These are phyloP conservation scores for Rhimphoctona megacephalus DNA, from an alignment of 2,888 invertebrate species.

Conservation along the genomic window DNA sequence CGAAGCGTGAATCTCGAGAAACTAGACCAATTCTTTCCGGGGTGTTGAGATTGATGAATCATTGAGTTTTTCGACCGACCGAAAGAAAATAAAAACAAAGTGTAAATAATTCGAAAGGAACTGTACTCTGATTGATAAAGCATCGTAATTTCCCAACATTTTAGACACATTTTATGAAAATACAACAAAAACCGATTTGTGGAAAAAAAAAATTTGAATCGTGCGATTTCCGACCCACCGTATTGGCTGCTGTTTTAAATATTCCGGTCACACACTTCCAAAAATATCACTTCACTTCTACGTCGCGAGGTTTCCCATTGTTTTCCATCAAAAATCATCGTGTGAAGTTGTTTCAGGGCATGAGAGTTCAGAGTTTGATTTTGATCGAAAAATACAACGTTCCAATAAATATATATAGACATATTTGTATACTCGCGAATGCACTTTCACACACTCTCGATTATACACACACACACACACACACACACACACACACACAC, in stretches of 20 bases:
- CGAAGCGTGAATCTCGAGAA: constrained; percentile 26
- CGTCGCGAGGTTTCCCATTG: background rate
- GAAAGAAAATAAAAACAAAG: background rate
- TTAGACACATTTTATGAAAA: background rate
- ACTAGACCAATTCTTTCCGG: constrained; percentile 1
- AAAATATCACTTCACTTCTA: background rate
- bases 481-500: no score
- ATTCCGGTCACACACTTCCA: background rate
- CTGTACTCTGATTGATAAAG: background rate
- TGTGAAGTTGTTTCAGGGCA: constrained; percentile 17
- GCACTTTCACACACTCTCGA: background rate
- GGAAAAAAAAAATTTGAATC: background rate
- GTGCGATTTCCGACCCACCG: background rate
- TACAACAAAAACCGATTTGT: background rate
- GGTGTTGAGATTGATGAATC: constrained; percentile 7
- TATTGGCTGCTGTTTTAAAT: background rate
- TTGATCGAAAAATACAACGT: background rate
- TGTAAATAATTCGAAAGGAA: background rate
- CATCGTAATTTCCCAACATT: background rate
- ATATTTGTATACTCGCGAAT: background rate
- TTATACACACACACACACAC: no score
- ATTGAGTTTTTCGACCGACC: constrained; percentile 11
- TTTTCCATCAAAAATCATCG: constrained; percentile 37
- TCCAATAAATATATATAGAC: background rate
- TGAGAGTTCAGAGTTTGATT: background rate